Evolutionary conservation across 2,113 vertebrate species (phyloP).

Genomic region (Megatriorchis doriae): DNA sequence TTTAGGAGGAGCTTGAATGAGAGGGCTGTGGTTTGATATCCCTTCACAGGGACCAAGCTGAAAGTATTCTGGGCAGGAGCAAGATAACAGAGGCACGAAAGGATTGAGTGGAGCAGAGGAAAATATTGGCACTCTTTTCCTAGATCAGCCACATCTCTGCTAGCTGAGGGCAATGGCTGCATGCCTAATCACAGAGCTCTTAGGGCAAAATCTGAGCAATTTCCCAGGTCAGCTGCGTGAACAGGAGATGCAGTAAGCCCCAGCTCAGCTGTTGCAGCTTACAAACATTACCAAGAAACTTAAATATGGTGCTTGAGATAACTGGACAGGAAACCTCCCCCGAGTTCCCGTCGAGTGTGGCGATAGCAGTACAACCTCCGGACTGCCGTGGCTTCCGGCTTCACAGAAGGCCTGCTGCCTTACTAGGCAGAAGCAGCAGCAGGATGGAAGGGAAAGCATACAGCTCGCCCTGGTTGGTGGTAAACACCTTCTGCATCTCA

Average conservation of each 20-base stretch:
- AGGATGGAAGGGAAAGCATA: background rate
- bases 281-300: background rate
- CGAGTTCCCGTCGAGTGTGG: background rate
- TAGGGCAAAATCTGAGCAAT: background rate
- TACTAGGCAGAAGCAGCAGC: background rate
- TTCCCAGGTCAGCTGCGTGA: background rate
- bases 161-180: background rate
- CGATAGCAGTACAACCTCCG: background rate
- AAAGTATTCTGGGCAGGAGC: background rate
- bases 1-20: background rate
- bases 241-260: background rate
- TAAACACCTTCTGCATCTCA: background rate
- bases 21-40: background rate
- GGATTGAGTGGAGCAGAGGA: background rate
- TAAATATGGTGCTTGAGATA: background rate
- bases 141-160: background rate
- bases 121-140: background rate
- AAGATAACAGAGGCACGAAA: background rate
- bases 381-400: background rate
- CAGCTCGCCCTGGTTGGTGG: background rate
- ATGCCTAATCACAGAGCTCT: background rate
- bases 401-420: background rate
- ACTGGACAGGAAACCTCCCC: constrained; percentile 6
- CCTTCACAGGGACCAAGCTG: background rate
- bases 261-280: background rate